phyloP scores from a whole-genome alignment of 2,797 vertebrate species.

The Xyrichtys novacula region DNA sequence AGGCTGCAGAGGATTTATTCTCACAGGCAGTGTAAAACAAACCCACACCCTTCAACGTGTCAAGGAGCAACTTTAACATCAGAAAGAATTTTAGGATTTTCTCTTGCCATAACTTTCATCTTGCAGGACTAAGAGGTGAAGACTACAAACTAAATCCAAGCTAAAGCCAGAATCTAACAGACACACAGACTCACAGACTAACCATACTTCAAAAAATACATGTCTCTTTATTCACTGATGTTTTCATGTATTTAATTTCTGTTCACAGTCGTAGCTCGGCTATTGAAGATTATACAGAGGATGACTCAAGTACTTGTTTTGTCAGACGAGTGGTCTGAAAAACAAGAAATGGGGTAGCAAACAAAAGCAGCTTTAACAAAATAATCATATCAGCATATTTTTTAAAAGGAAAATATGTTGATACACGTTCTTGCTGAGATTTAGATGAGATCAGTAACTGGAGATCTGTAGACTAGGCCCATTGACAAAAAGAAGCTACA shows the following conservation, averaged over 20 bases:
- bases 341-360: not conserved
- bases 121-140: not conserved
- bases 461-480: too few species aligned
- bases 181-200: not conserved
- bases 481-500: not conserved
- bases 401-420: not conserved
- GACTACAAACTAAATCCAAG: not conserved
- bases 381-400: not conserved
- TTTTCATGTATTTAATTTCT: not conserved
- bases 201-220: not conserved
- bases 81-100: not conserved
- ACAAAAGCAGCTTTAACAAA: not conserved
- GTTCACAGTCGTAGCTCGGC: not conserved
- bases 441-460: not conserved
- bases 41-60: not conserved
- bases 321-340: not conserved
- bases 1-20: conserved; percentile 22
- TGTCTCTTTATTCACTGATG: not conserved
- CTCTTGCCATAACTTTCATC: not conserved
- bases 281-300: not conserved
- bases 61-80: not conserved
- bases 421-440: not conserved
- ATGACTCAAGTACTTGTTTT: not conserved
- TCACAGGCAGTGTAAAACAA: conserved; percentile 1
- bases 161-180: not conserved